Percentiles rank a stretch among this genome's conserved stretches.
phyloP scores from a whole-genome alignment of 64 coral and sea anemone species.

The Montipora efflorescens region DNA sequence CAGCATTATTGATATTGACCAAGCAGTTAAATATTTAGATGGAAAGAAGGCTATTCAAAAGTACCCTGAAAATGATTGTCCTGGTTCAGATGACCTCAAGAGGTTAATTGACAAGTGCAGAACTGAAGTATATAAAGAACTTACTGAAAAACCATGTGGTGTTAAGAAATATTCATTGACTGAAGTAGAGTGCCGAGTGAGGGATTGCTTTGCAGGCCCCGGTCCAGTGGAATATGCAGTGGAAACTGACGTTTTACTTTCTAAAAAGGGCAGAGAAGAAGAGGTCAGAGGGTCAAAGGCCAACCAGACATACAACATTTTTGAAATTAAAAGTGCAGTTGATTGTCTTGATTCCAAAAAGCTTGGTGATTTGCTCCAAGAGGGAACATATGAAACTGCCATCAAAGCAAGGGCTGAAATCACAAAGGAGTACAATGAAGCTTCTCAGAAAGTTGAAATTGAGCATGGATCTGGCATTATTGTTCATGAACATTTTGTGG shows the following conservation, averaged over 20 bases:
- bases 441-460: background rate
- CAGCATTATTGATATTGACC: too few species aligned
- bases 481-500: background rate
- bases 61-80: background rate
- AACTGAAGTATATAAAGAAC: background rate
- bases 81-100: background rate
- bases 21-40: too few species aligned
- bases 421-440: background rate
- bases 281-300: too few species aligned
- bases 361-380: background rate
- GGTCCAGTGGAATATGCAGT: too few species aligned
- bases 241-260: too few species aligned
- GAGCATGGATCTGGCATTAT: slow-evolving; percentile 7
- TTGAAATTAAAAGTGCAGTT: slow-evolving; percentile 6
- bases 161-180: background rate
- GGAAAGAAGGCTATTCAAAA: background rate
- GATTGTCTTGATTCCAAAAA: slow-evolving; percentile 14
- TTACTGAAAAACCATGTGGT: too few species aligned
- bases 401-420: background rate
- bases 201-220: background rate
- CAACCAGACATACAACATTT: background rate
- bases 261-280: too few species aligned
- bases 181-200: background rate
- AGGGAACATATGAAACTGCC: background rate
- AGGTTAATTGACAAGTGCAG: background rate